Evolutionary conservation across 2,113 vertebrate genomes (phyloP), one percentile per base, ranked within the genome.

Genomic region (Halcyon senegalensis): DNA sequence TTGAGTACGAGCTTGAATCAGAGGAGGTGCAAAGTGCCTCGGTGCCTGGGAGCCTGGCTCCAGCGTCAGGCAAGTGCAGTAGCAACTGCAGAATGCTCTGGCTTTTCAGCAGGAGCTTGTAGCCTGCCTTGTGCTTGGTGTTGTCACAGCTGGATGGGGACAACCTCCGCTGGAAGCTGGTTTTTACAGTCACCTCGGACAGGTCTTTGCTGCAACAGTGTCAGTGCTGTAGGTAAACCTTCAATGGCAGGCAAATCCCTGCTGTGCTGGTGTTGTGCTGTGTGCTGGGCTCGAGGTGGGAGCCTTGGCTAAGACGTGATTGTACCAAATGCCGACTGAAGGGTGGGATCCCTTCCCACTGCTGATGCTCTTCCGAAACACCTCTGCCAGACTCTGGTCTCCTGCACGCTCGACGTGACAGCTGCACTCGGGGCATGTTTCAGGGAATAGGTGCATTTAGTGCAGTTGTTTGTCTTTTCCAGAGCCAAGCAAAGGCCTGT

Each of bases 391-490:
- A 5, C 28, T 13, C 46, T 6, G 13, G n/a, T 64, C 37, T 53
- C 2, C 2, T 16, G 39, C 14, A 0, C 28, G 41, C 39, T 43
- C 11, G 44, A 3, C 3, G 37, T 14, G 44, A 11, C 51, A 79
- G 43, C 51, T 2, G 0, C 1, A 0, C 50, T 58, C 1, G 0
- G 43, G 39, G 16, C 0, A 0, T 16, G 13, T 46, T 74, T 70
- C 39, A 11, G 75, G 59, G 13, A 58, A 10, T 0, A 15, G 46
- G 11, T 30, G 55, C 7, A 7, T 35, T 43, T 55, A 19, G 7
- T 63, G 56, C 5, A 2, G 35, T 46, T 9, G 19, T 63, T 73
- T 3, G 1, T 79, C 43, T 48, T 43, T 43, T 70, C 17, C 10
- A n/a, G 91, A 58, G 68, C 24, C 28, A 35, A 14, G 46, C 63